Evolutionary conservation across 2,113 vertebrate species (phyloP).

Genomic region (Tylochromis polylepis): DNA sequence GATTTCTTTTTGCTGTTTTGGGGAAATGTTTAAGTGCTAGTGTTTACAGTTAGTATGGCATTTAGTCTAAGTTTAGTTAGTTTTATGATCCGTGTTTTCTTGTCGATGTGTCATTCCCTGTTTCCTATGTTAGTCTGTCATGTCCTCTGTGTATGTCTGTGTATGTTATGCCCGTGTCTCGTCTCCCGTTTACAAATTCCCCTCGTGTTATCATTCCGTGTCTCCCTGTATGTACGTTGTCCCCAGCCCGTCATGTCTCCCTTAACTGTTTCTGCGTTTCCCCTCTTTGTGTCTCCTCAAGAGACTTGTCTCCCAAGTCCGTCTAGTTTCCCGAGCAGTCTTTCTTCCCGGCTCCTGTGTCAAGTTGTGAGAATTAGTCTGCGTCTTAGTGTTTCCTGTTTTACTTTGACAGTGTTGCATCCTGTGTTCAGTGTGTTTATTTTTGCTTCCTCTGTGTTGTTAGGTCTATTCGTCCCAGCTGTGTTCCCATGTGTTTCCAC

Average conservation of each 20-base stretch:
- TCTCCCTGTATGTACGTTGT: not conserved
- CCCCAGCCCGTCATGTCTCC: rapidly evolving
- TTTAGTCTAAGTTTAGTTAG: not conserved
- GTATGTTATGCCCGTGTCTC: not conserved
- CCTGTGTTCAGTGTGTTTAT: not conserved
- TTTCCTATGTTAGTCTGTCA: not conserved
- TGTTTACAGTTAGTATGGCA: not conserved
- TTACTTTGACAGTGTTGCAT: rapidly evolving
- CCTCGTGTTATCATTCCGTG: rapidly evolving
- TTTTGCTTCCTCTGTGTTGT: rapidly evolving
- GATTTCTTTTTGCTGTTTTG: not conserved
- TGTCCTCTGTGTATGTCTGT: not conserved
- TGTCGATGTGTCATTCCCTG: too few species aligned
- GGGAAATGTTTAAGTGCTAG: not conserved
- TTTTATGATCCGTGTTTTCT: not conserved
- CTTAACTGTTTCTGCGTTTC: not conserved
- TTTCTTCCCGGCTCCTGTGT: not conserved
- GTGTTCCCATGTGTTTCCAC: not conserved
- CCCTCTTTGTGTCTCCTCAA: not conserved
- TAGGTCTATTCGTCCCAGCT: not conserved
- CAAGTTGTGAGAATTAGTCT: not conserved
- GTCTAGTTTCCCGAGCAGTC: not conserved
- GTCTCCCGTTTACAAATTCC: not conserved
- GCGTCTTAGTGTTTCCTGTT: not conserved
- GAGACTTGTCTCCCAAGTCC: too few species aligned